Base-by-base conservation (phyloP, 2,888 invertebrate species). In the Zygogramma bicolorata region DNA sequence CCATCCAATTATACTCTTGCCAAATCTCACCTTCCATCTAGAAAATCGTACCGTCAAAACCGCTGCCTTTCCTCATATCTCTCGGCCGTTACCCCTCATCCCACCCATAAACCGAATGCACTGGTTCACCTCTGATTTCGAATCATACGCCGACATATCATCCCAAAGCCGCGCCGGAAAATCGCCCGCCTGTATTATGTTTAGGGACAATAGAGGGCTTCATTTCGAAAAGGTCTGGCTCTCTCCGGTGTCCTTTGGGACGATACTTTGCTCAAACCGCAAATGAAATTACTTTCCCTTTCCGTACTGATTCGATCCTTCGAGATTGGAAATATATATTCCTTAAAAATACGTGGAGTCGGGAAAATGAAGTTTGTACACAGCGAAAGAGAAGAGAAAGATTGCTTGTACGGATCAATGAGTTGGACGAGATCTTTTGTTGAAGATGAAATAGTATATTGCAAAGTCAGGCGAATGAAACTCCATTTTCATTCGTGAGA, bases 181-280 rank as follows among this genome's bases (percentile, higher is more conserved):
- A 65, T 63, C 60, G 72, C 71, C 68, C 71, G 69, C 65, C 74
- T 59, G 76, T 77, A 78, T 79, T 74, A 78, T 77, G 74, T 77
- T 77, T 72, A 68, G 78, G 77, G 76, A 79, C 79, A 79, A 79
- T 77, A 76, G 77, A 80, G 77, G 72, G 76, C 78, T 79, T 79
- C 78, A 80, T 80, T 78, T 78, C 74, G 71, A 74, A 76, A 77
- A 77, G 80, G 78, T 78, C 46, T 73, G 68, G 59, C 66, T 78
- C 80, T 76, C 78, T 70, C 68, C 68, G 76, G 79, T 72, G 71
- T 71, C 71, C 72, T 79, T 75, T 73, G 72, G 73, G 74, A 76
- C 75, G 68, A 75, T 76, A 75, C 75, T 70, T 71, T 75, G 72
- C 77, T 71, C 72, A 65, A 75, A 77, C 78, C 75, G 73, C 77